Base-by-base conservation (phyloP, 2,888 invertebrate species). In the Apodemia duryi region DNA sequence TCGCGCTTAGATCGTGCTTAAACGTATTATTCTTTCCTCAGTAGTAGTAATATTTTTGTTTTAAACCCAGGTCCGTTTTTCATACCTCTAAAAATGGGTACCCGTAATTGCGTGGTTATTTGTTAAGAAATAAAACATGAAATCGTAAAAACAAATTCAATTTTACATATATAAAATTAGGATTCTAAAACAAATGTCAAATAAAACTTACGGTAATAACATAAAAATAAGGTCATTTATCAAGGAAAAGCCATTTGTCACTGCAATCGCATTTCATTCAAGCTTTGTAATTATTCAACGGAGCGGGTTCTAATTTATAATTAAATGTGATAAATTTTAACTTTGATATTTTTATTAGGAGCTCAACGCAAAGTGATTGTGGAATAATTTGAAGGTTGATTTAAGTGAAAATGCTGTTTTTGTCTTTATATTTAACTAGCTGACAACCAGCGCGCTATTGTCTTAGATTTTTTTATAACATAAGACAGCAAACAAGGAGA, bases 171-270 rank as follows among this genome's bases (percentile, higher is more conserved):
- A 9, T 38, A 38, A 38, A 9, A 38, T 38, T 38, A 38, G 38
- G 38, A 38, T 38, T 38, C 2, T 38, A 38, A 38, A 38, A 38
- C 9, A 7, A 52, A 52, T 9, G 28, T 52, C 52, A 28, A 54
- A 10, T 54, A 54, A 54, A 54, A 54, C 54, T 54, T 29, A 54
- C 28, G 29, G 2, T 11, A 43, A 43, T 29, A 54, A 29, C 11
- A 28, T 73, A 76, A 75, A 77, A 77, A 72, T 75, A 75, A 68
- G 73, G 76, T 77, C 79, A 80, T 85, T 83, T 80, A 75, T 82
- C 76, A 81, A 78, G 79, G 74, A 72, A 74, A 74, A 77, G 75
- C 79, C 79, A 80, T 85, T 84, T 81, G 79, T 78, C 74, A 71
- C 67, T 62, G 74, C 72, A 72, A 73, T 73, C 74, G 78, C 73